These are phyloP conservation scores for Diabrotica virgifera DNA, from an alignment of 1,140 invertebrate species.

Conservation along the genomic window DNA sequence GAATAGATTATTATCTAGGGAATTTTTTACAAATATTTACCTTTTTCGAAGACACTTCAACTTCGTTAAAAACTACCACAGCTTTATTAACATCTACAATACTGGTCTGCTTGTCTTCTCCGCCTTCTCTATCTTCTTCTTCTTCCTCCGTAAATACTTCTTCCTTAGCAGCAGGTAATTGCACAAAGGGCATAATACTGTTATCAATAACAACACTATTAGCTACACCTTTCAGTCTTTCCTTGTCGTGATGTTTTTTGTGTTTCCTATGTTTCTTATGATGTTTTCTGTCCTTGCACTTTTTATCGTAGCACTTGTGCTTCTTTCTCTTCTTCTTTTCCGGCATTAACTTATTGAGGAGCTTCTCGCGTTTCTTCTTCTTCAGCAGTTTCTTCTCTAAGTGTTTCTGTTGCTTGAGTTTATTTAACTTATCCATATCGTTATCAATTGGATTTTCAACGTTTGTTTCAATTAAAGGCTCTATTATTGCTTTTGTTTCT, in stretches of 20 bases:
- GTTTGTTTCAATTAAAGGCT: neutral
- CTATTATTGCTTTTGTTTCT: conserved; percentile 11
- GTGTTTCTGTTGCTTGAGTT: conserved; percentile 47
- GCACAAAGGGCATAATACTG: neutral
- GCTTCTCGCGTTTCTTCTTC: conserved; percentile 67
- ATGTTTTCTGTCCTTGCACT: conserved; percentile 68
- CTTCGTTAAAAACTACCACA: neutral
- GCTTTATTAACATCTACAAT: neutral
- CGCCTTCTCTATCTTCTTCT: conserved; percentile 24
- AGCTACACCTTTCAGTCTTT: conserved; percentile 19
- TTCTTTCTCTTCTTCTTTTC: conserved; percentile 66
- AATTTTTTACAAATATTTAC: neutral
- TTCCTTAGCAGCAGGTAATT: neutral
- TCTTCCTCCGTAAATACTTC: conserved; percentile 6
- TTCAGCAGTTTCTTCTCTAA: conserved; percentile 67
- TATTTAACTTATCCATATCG: conserved; percentile 33
- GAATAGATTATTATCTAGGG: neutral
- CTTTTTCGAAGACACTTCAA: neutral
- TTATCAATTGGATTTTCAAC: neutral
- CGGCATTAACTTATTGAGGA: conserved; percentile 52
- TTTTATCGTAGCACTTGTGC: conserved; percentile 67
- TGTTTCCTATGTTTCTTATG: conserved; percentile 76
- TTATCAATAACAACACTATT: neutral
- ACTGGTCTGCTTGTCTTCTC: neutral
- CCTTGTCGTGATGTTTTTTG: conserved; percentile 63